Evolutionary conservation across 2,888 invertebrate species (phyloP).

Genomic region (Chrysodeixis includens): DNA sequence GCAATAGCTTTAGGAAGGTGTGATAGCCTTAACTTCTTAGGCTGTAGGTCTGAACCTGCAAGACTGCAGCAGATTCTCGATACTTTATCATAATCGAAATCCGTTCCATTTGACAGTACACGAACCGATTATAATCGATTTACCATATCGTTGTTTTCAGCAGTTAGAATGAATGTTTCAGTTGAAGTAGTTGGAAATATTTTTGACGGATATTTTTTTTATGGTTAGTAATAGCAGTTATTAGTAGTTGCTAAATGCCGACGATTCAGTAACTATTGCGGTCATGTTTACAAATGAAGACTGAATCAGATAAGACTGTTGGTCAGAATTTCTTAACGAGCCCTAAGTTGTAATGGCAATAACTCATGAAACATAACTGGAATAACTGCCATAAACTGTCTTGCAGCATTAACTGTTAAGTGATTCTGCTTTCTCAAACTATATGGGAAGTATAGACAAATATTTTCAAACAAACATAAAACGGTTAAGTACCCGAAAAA

Average conservation of each 20-base stretch:
- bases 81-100: constrained; percentile 12
- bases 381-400: too few species aligned
- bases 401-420: background rate
- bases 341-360: background rate
- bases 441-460: background rate
- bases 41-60: background rate
- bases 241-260: too few species aligned
- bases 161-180: background rate
- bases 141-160: background rate
- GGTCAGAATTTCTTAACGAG: background rate
- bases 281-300: background rate
- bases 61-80: constrained; percentile 6
- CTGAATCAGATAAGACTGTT: background rate
- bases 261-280: too few species aligned
- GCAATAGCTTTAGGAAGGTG: too few species aligned
- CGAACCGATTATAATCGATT: background rate
- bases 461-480: background rate
- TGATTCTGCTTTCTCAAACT: background rate
- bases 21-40: background rate
- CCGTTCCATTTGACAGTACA: constrained; percentile 10
- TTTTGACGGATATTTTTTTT: too few species aligned
- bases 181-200: too few species aligned
- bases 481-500: constrained; percentile 22
- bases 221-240: too few species aligned
- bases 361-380: background rate